Conservation (phyloP, 2,888 invertebrate species). For the Cheilosia grossa region DNA sequence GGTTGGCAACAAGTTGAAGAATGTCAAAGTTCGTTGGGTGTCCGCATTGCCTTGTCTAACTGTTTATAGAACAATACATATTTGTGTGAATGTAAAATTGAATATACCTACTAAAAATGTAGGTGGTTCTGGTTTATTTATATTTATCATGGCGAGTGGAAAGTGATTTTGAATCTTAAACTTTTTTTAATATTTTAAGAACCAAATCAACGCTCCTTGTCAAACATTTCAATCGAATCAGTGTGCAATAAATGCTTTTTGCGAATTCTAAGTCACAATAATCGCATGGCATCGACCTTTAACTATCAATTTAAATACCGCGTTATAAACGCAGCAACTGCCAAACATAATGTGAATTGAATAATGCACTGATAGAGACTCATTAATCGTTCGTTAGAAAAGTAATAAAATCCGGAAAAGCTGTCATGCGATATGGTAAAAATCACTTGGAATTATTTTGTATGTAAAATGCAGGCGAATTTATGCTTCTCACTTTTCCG, state of each 20-base stretch:
- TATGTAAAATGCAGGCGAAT: not conserved
- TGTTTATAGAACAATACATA: no score
- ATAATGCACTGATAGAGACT: conserved; percentile 7
- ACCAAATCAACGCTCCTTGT: not conserved
- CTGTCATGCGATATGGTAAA: not conserved
- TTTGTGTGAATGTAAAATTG: no score
- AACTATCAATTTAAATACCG: conserved; percentile 37
- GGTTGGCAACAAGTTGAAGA: no score
- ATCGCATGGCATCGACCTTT: conserved; percentile 31
- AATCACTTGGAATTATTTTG: not conserved
- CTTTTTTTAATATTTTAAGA: no score
- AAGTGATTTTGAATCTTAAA: no score
- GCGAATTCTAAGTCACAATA: not conserved
- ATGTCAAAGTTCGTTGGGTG: not conserved
- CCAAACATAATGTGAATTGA: conserved; percentile 27
- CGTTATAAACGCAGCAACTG: conserved; percentile 5
- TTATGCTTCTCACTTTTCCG: not conserved
- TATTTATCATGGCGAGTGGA: no score
- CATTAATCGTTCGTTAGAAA: not conserved
- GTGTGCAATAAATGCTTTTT: not conserved
- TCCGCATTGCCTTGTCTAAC: no score
- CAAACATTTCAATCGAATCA: not conserved
- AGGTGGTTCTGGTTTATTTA: no score
- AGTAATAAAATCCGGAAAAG: conserved; percentile 1
- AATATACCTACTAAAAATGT: no score